Percentiles rank a stretch among this genome's conserved stretches.
Evolutionary conservation across 2,888 invertebrate species (phyloP).

Genomic region (Callinectes sapidus): DNA sequence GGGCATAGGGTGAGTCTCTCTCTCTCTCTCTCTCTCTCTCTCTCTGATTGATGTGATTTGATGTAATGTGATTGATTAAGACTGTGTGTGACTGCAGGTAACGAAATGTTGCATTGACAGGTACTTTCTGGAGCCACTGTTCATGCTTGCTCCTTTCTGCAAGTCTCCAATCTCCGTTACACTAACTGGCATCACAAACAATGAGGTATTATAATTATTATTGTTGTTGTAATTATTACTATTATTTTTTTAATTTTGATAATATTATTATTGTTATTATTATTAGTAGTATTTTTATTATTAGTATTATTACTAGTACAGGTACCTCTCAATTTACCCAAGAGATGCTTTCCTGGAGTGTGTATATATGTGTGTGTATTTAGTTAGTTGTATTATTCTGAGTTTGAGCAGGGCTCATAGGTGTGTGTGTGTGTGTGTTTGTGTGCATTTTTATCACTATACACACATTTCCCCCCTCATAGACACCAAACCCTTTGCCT

Average conservation of each 20-base stretch:
- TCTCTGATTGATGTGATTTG: neutral
- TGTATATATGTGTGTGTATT: too few species aligned
- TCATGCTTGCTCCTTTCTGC: slow-evolving; percentile 95
- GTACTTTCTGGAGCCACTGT: slow-evolving; percentile 93
- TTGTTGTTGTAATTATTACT: neutral
- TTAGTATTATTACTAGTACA: neutral
- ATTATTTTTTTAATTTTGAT: neutral
- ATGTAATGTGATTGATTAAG: too few species aligned
- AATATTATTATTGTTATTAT: neutral
- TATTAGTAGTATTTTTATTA: neutral
- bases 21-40: neutral
- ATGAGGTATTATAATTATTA: slow-evolving; percentile 76
- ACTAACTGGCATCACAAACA: slow-evolving; percentile 92
- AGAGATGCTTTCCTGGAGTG: too few species aligned
- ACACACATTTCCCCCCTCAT: too few species aligned
- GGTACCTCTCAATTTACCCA: too few species aligned
- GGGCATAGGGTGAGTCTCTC: slow-evolving; percentile 79
- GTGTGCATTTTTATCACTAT: too few species aligned
- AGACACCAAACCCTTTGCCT: too few species aligned
- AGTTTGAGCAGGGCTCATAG: too few species aligned
- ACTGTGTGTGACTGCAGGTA: neutral
- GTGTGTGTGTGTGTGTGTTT: too few species aligned
- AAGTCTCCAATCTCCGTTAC: slow-evolving; percentile 90
- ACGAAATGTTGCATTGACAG: slow-evolving; percentile 35
- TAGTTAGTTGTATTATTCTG: too few species aligned